These are phyloP conservation scores for Coelinius sp. DNA, from an alignment of 2,888 invertebrate genomes.

Conservation along the genomic window DNA sequence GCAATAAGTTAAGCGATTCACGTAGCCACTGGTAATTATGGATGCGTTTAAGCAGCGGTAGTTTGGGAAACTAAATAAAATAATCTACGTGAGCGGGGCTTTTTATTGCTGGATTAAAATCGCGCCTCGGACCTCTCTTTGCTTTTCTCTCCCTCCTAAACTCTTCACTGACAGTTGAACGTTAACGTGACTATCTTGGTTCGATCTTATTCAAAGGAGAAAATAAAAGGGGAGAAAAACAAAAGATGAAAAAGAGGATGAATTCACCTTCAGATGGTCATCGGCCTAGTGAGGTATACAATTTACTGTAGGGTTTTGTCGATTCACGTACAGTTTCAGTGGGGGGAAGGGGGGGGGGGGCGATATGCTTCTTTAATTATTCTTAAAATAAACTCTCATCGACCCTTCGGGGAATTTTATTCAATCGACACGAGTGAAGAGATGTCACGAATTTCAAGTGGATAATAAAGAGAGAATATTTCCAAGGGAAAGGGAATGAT, in stretches of 20 bases:
- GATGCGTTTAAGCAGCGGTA: conserved; percentile 69
- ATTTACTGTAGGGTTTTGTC: neutral
- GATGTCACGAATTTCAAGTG: neutral
- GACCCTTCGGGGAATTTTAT: neutral
- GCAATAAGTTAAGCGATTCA: conserved; percentile 67
- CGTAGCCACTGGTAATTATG: conserved; percentile 68
- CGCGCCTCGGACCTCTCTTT: conserved; percentile 51
- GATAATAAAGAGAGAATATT: no score
- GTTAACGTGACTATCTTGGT: conserved; percentile 60
- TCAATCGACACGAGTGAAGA: neutral
- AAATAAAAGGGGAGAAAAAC: conserved; percentile 31
- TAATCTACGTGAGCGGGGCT: conserved; percentile 68
- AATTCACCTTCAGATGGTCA: conserved; percentile 21
- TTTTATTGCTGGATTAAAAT: conserved; percentile 68
- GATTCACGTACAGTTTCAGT: neutral
- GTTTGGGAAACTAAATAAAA: conserved; percentile 70
- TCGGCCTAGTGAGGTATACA: conserved; percentile 8
- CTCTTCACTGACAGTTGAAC: conserved; percentile 38
- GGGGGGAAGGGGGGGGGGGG: neutral
- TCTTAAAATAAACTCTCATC: conserved; percentile 3
- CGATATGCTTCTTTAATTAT: neutral
- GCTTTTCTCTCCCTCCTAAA: conserved; percentile 19
- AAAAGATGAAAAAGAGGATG: conserved; percentile 5
- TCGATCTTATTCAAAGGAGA: conserved; percentile 55
- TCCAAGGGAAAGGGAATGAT: neutral